phyloP scores from a whole-genome alignment of 2,113 vertebrate genomes.

The Balaenoptera acutorostrata region DNA sequence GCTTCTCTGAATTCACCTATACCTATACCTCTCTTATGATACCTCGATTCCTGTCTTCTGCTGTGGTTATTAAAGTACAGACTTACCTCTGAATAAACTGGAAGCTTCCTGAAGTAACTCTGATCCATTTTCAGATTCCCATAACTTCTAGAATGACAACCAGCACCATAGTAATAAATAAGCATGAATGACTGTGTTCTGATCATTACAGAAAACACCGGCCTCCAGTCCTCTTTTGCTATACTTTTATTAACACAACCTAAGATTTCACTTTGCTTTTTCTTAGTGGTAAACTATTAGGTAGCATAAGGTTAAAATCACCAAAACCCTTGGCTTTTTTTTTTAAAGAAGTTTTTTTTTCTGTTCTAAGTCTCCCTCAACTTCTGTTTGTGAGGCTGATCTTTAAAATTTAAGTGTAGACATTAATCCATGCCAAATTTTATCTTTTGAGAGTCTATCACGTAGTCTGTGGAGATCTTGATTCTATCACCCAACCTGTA shows the following conservation, averaged over 20 bases:
- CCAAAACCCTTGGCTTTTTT: not conserved
- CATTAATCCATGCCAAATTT: not conserved
- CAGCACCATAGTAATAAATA: not conserved
- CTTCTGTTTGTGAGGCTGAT: not conserved
- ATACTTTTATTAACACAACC: not conserved
- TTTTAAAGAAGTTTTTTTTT: not conserved
- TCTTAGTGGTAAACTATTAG: not conserved
- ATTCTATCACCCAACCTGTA: not conserved
- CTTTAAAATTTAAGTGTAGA: not conserved
- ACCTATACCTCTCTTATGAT: not conserved
- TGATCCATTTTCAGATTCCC: not conserved
- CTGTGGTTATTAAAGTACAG: not conserved
- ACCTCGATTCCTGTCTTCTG: not conserved
- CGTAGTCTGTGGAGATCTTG: not conserved
- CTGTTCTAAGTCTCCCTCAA: not conserved
- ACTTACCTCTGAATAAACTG: not conserved
- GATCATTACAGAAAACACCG: not conserved
- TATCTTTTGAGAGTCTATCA: not conserved
- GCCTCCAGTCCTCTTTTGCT: not conserved
- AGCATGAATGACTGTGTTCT: not conserved
- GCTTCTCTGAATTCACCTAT: not conserved
- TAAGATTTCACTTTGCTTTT: not conserved
- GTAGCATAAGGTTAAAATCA: not conserved
- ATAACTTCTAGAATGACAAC: not conserved
- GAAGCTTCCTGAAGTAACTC: not conserved